A percentile compares a stretch with the other conserved stretches of the same genome.
Evolutionary conservation across 1,140 invertebrate species (phyloP).

Genomic region (Zophobas morio): DNA sequence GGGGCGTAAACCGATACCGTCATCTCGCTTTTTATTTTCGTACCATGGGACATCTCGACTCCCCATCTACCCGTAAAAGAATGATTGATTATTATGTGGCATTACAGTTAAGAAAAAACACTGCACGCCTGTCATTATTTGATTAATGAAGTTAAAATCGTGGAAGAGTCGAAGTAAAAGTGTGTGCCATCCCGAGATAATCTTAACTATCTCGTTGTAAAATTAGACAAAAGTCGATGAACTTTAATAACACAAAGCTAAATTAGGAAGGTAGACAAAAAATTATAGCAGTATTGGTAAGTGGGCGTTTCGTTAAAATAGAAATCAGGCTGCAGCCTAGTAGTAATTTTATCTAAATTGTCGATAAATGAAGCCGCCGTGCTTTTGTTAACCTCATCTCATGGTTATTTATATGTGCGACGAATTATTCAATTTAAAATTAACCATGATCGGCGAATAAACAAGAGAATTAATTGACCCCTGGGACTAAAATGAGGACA

Average conservation of each 20-base stretch:
- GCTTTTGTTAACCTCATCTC: slow-evolving; percentile 34
- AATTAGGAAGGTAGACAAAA: slow-evolving; percentile 29
- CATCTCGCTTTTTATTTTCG: too few relatives aligned
- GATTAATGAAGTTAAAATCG: slow-evolving; percentile 31
- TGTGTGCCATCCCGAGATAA: slow-evolving; percentile 25
- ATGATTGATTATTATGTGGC: slow-evolving; percentile 9
- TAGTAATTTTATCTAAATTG: slow-evolving; percentile 2
- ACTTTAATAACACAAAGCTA: slow-evolving; percentile 21
- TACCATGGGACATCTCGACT: too few relatives aligned
- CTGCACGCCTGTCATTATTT: slow-evolving; percentile 8
- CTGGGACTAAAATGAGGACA: slow-evolving; percentile 6
- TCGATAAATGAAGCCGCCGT: neutral
- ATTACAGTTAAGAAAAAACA: neutral
- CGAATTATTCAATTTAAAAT: slow-evolving; percentile 37
- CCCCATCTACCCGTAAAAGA: neutral
- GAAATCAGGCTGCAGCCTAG: neutral
- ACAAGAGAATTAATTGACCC: slow-evolving; percentile 8
- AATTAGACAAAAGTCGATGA: slow-evolving; percentile 39
- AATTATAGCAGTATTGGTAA: neutral
- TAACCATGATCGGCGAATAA: neutral
- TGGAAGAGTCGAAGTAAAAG: slow-evolving; percentile 15
- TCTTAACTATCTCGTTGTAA: slow-evolving; percentile 10
- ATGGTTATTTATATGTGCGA: slow-evolving; percentile 24
- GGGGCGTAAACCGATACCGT: too few relatives aligned
- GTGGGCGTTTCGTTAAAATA: slow-evolving; percentile 26